A percentile compares a stretch with the other conserved stretches of the same genome.
Conservation (phyloP, 2,113 vertebrate genomes). For the Chaetodon auriga region DNA sequence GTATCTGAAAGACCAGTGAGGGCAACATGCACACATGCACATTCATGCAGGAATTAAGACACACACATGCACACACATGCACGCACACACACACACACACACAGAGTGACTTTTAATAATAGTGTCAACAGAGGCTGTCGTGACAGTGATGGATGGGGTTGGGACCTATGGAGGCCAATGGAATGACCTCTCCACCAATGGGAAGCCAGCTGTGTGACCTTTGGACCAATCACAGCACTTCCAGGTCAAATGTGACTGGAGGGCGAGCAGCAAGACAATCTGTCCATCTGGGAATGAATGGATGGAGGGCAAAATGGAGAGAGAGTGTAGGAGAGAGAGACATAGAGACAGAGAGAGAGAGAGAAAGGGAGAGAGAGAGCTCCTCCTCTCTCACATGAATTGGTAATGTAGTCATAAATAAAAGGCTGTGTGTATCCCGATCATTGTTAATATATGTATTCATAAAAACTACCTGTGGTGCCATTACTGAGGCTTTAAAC, state of each 20-base stretch:
- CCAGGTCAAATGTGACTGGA: slow-evolving; percentile 84
- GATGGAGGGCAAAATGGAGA: slow-evolving; percentile 44
- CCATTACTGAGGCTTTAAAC: neutral
- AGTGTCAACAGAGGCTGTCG: slow-evolving; percentile 72
- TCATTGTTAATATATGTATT: neutral
- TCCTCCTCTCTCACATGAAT: neutral
- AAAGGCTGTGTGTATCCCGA: neutral
- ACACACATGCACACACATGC: slow-evolving; percentile 43
- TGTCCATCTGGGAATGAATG: slow-evolving; percentile 71
- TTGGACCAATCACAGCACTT: slow-evolving; percentile 84
- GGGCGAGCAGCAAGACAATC: slow-evolving; percentile 71
- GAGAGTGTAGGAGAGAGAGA: slow-evolving; percentile 3
- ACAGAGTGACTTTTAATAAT: slow-evolving; percentile 73
- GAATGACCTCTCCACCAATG: slow-evolving; percentile 72
- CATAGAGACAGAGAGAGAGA: neutral
- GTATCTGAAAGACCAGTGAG: neutral
- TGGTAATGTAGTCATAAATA: slow-evolving; percentile 7
- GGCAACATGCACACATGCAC: slow-evolving; percentile 2
- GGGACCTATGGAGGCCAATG: slow-evolving; percentile 60
- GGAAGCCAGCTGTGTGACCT: slow-evolving; percentile 78
- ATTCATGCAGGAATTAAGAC: slow-evolving; percentile 12
- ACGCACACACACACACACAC: slow-evolving; percentile 53
- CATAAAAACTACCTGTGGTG: neutral
- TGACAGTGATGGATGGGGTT: slow-evolving; percentile 84
- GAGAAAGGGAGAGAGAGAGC: neutral